Evolutionary conservation across 2,797 vertebrate genomes (phyloP), one percentile per base, ranked within the genome.

Genomic region (Pseudomugil gertrudae): DNA sequence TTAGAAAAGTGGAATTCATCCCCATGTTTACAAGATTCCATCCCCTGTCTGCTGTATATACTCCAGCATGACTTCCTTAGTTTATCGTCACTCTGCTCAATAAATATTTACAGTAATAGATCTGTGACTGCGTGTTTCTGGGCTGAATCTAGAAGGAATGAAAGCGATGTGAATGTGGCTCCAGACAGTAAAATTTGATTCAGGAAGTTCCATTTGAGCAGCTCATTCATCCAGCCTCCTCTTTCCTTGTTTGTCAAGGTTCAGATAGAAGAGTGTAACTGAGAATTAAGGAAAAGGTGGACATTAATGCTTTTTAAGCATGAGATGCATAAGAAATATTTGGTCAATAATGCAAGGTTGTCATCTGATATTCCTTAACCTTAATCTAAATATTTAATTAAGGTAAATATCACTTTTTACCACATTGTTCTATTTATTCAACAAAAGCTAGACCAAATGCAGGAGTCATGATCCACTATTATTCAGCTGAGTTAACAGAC

Each of bases 91-190:
- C 50, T 48, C 43, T 17, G 43, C 56, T 72, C 57, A 32, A 17
- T 56, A 23, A 50, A 32, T 33, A 55, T 55, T 21, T 24, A 61
- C 32, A 33, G 40, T 57, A 32, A 50, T n/a, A 24, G 57, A 60
- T 26, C 14, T 4, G 5, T 65, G 56, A 65, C 14, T 8, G n/a
- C 51, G 10, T 21, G n/a, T 27, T 33, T 66, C 57, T 26, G 26
- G 24, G 33, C 2, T 32, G 3, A 45, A 45, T 33, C 8, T 3
- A 7, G 32, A 14, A 45, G n/a, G 19, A 45, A 45, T 45, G 19
- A n/a, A 43, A 43, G 40, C 2, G 19, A 21, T n/a, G 19, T n/a
- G 19, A 21, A n/a, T 21, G 11, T 14, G 24, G 2, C 26, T 26
- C 13, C 50, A 26, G 23, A 29, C 50, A 51, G 5, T 27, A 26